Base-by-base conservation (phyloP, 2,113 vertebrate genomes). In the Vanacampus margaritifer region DNA sequence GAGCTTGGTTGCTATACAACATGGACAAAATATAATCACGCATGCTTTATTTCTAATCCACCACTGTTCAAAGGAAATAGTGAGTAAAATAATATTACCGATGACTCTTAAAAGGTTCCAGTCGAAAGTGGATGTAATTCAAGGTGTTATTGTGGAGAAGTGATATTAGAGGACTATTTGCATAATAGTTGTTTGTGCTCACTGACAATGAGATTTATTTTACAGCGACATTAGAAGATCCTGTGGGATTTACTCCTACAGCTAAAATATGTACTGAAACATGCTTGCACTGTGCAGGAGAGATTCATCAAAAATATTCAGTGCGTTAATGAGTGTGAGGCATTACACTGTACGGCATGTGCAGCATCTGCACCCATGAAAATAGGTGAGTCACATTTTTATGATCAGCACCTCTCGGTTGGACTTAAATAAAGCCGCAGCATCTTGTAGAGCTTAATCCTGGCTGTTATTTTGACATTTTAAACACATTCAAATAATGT, bases 371-470 rank as follows among this genome's bases (percentile, higher is more conserved):
- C n/a, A n/a, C 14, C 45, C 43, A 46, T 46, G 16, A 46, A 5
- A 46, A 46, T 6, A n/a, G 48, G 43, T 24, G 37, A 21, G 64
- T 64, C 13, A 57, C 60, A 28, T 64, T 72, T 69, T 71, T 61
- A 50, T 28, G 11, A 75, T 65, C 66, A 65, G 48, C 64, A 54
- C 35, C 73, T 68, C 64, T 56, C 54, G 41, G 46, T 69, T 72
- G 79, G 68, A 83, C 63, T 60, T 61, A 71, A 75, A 75, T 72
- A 69, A 73, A 57, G 43, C 60, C 19, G 59, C 65, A 61, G 79
- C 81, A 81, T 84, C 83, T 83, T 80, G 64, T 36, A 54, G 67
- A 53, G 61, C 53, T 37, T 35, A 35, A 68, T 26, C 50, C 72
- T 75, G 66, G 68, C 65, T 67, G 66, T 64, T 74, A 53, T 57